Evolutionary conservation across 2,797 vertebrate genomes (phyloP), one percentile per base, ranked within the genome.

Genomic region (Mallotus villosus): DNA sequence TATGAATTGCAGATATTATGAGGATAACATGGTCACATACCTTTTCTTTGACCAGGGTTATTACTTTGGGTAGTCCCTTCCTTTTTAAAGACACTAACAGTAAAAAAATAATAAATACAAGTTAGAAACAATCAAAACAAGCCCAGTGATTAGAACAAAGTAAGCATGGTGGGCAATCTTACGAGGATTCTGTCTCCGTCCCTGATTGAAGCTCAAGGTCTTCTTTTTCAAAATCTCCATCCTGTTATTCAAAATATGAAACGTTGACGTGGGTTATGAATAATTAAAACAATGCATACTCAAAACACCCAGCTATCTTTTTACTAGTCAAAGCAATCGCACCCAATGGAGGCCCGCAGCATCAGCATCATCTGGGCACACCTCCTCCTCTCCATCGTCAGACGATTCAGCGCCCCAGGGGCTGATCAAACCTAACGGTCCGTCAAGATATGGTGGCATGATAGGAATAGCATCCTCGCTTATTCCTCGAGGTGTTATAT

Each of bases 401-500:
- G 79, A 75, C 0, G 70, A 75, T 46, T 76, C 68, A 57, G 67
- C 84, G 3, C 49, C 70, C 49, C 66, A 67, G 4, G 76, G 58
- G 25, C 27, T 22, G 19, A 69, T 29, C 32, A 37, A 3, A 1
- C 74, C 73, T 22, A 81, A 64, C 6, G 72, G 72, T 14, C 71
- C 82, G 14, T 86, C 89, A 58, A 87, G 68, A 34, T 82, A 81
- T 2, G 76, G 82, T 0, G 87, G 84, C 82, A 84, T 88, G 58
- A 88, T 74, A 12, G 89, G 89, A 17, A 88, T 85, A 49, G 82
- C 73, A 58, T 89, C 82, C 6, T 79, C 69, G 24, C 59, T 78
- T 8, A 81, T 78, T 0, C 79, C 86, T 1, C n/a, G 67, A 0
- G 70, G 14, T 0, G 82, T 87, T n/a, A 90, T 78, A 70, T 90